These are phyloP conservation scores for Geodia barretti DNA, from an alignment of 37 sponge, comb jelly and placozoan species.

Conservation along the genomic window DNA sequence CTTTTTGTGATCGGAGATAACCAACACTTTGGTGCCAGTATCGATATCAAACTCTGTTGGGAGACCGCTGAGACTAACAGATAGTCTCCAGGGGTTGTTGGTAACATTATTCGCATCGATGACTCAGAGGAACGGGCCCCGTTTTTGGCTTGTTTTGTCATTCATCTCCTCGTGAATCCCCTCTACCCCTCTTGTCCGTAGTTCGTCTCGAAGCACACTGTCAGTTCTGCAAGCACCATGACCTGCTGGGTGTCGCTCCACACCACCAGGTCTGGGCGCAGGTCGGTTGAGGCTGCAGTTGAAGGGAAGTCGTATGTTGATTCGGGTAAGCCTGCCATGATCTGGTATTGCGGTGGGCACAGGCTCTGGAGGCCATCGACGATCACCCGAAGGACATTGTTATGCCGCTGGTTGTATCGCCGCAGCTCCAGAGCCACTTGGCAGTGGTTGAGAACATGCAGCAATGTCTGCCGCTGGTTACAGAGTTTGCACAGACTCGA, in stretches of 20 bases:
- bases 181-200: too few species aligned
- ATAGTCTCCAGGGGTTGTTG: too few species aligned
- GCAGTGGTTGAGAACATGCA: constrained; percentile 19
- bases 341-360: neutral
- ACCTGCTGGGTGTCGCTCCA: neutral
- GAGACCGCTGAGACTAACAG: constrained; percentile 12
- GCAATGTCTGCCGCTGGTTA: constrained; percentile 5
- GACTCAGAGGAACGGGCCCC: too few species aligned
- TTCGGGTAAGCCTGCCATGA: neutral
- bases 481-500: constrained; percentile 23
- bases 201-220: neutral
- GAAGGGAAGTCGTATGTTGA: neutral
- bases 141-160: neutral
- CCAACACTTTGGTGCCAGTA: neutral
- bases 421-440: constrained; percentile 13
- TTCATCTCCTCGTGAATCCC: neutral
- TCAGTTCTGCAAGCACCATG: neutral
- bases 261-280: neutral
- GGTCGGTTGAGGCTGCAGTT: neutral
- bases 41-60: neutral
- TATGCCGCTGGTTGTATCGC: constrained; percentile 27
- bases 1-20: neutral
- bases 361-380: neutral
- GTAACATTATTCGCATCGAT: too few species aligned
- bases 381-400: constrained; percentile 8